These are phyloP conservation scores for Sarcophaga bullata DNA, from an alignment of 1,140 invertebrate species.

Conservation along the genomic window DNA sequence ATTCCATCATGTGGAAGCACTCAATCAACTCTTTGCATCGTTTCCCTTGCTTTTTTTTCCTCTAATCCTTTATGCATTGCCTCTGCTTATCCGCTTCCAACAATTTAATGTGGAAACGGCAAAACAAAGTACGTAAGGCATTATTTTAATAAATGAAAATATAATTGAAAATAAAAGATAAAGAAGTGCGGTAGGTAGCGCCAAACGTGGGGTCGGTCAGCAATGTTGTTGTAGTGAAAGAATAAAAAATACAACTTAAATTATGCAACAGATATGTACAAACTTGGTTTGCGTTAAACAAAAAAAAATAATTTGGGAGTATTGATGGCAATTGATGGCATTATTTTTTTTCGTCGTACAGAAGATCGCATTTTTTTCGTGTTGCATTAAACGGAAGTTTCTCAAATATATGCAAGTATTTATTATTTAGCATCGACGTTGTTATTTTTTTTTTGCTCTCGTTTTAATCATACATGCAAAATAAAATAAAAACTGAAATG, in stretches of 20 bases:
- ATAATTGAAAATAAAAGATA: conserved; percentile 18
- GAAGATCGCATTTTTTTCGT: not conserved
- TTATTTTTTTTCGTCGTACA: not conserved
- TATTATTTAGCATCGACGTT: not conserved
- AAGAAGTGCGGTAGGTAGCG: not conserved
- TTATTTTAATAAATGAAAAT: conserved; percentile 37
- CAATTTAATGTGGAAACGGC: not conserved
- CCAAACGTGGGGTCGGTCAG: not conserved
- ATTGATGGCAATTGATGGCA: conserved; percentile 1
- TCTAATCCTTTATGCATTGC: not conserved
- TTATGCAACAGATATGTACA: conserved; percentile 30
- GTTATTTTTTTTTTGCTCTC: too few species aligned
- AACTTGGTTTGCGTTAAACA: not conserved
- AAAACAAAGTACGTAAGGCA: conserved; percentile 9
- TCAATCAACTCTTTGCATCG: conserved; percentile 15
- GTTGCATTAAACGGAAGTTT: not conserved
- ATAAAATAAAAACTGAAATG: not conserved
- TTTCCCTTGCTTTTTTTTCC: too few species aligned
- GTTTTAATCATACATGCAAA: conserved; percentile 10
- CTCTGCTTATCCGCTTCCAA: not conserved
- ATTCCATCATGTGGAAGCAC: conserved; percentile 30
- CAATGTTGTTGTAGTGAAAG: not conserved
- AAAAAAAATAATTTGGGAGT: not conserved
- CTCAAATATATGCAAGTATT: not conserved
- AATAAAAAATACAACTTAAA: not conserved